Conservation (phyloP, 2,797 vertebrate species). For the Pantherophis vulpinus region DNA sequence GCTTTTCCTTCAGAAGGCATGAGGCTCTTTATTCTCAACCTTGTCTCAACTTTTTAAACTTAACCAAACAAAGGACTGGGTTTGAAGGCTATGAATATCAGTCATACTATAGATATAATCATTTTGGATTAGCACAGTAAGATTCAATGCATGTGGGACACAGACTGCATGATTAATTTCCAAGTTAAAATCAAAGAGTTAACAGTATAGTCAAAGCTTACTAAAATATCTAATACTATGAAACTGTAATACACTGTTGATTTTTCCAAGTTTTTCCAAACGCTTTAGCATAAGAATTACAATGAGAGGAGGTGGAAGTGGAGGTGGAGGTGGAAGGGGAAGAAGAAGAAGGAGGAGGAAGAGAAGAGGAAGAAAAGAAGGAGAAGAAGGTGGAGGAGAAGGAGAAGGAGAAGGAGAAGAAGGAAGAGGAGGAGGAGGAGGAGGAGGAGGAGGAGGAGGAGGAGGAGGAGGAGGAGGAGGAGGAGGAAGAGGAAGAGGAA, state of each 20-base stretch:
- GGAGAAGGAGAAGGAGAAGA: neutral
- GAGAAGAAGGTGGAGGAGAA: too few species aligned
- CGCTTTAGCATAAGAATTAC: neutral
- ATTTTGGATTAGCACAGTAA: neutral
- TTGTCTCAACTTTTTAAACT: neutral
- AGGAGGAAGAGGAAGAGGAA: too few species aligned
- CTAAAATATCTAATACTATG: neutral
- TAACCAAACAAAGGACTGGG: neutral
- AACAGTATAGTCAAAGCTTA: neutral
- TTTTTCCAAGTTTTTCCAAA: neutral
- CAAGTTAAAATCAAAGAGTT: neutral
- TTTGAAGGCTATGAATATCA: neutral
- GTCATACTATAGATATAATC: neutral
- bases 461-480: accelerated
- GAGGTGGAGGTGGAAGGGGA: accelerated
- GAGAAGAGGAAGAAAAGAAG: neutral
- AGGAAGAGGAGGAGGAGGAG: too few species aligned
- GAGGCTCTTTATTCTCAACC: neutral
- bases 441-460: accelerated
- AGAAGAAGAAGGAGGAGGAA: accelerated
- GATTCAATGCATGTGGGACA: neutral
- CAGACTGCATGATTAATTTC: neutral
- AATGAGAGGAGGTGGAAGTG: neutral
- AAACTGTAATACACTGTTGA: neutral
- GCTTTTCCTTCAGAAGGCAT: neutral